Percentiles rank a stretch among this genome's conserved stretches.
phyloP scores from a whole-genome alignment of 2,888 invertebrate genomes.

The Athetis lepigone region DNA sequence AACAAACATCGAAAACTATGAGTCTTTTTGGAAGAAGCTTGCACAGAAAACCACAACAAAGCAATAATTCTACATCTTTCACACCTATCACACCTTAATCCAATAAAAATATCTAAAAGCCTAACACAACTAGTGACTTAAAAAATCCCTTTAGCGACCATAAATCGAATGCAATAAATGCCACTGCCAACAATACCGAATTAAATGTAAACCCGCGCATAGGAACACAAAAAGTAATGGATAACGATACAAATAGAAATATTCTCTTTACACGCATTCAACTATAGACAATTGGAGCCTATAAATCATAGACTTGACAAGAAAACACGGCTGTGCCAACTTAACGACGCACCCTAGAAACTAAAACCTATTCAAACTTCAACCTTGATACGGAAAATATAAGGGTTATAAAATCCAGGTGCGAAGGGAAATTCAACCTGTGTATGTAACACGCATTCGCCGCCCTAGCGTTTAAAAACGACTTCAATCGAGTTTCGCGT shows the following conservation, averaged over 20 bases:
- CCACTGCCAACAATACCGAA: slow-evolving; percentile 85
- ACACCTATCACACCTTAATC: slow-evolving; percentile 52
- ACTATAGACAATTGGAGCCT: slow-evolving; percentile 86
- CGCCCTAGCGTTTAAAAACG: slow-evolving; percentile 88
- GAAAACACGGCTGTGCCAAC: slow-evolving; percentile 80
- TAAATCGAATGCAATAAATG: slow-evolving; percentile 84
- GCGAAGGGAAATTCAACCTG: slow-evolving; percentile 20
- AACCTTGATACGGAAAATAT: slow-evolving; percentile 61
- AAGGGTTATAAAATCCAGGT: slow-evolving; percentile 22
- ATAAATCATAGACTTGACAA: slow-evolving; percentile 90
- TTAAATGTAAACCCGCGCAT: slow-evolving; percentile 86
- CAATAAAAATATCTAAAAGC: slow-evolving; percentile 66
- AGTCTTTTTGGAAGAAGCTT: too few relatives aligned
- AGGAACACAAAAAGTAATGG: slow-evolving; percentile 79
- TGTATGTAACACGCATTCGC: slow-evolving; percentile 75
- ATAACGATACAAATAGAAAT: slow-evolving; percentile 84
- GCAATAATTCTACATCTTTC: slow-evolving; percentile 25
- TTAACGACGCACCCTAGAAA: slow-evolving; percentile 43
- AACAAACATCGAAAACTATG: too few relatives aligned
- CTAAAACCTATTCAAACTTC: slow-evolving; percentile 49
- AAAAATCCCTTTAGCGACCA: slow-evolving; percentile 73
- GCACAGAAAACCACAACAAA: slow-evolving; percentile 2
- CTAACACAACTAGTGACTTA: slow-evolving; percentile 54
- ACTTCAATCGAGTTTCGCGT: slow-evolving; percentile 87
- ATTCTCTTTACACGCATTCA: slow-evolving; percentile 88